A percentile compares a stretch with the other conserved stretches of the same genome.
These are phyloP conservation scores for Scopus umbretta DNA, from an alignment of 2,113 vertebrate genomes.

Conservation along the genomic window DNA sequence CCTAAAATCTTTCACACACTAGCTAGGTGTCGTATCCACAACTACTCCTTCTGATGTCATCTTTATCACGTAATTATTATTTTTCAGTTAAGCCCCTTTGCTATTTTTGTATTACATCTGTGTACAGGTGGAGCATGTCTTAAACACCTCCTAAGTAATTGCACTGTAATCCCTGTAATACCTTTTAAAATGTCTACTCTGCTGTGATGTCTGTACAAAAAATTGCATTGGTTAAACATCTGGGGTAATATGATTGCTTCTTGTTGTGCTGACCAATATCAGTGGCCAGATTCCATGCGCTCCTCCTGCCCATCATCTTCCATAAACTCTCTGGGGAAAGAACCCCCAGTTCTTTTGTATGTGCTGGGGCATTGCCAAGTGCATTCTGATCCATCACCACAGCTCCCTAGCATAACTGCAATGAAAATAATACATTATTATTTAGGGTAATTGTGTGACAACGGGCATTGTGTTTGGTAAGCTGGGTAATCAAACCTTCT, in stretches of 20 bases:
- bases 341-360: not conserved
- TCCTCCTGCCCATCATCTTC: not conserved
- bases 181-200: not conserved
- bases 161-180: not conserved
- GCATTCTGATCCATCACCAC: not conserved
- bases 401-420: not conserved
- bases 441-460: not conserved
- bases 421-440: not conserved
- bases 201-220: not conserved
- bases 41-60: not conserved
- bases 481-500: not conserved
- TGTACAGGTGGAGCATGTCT: not conserved
- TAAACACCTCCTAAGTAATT: not conserved
- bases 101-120: not conserved
- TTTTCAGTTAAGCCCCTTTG: not conserved
- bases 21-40: not conserved
- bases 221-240: not conserved
- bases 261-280: not conserved
- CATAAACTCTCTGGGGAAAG: not conserved
- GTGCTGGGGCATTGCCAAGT: not conserved
- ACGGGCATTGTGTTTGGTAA: not conserved
- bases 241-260: not conserved
- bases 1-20: not conserved
- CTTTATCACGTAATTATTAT: not conserved
- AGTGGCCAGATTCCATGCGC: not conserved